Conservation (phyloP, 2,113 vertebrate genomes). For the Rhinichthys klamathensis region DNA sequence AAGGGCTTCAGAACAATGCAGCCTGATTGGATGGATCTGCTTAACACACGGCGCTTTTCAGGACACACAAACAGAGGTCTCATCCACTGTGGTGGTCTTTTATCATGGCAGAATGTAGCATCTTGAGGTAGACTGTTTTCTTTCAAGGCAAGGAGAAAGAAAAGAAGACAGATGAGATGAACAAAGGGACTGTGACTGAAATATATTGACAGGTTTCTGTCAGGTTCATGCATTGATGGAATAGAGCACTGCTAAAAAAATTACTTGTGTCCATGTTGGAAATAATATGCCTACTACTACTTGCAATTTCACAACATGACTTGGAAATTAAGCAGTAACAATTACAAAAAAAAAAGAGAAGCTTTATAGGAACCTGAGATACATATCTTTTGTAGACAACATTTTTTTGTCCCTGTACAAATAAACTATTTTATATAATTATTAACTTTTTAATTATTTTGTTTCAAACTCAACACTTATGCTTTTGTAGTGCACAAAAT, state of each 20-base stretch:
- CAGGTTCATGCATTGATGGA: background rate
- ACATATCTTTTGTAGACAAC: no score
- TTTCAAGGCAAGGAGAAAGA: slow-evolving; percentile 56
- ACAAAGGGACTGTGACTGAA: background rate
- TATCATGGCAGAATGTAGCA: slow-evolving; percentile 60
- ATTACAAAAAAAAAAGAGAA: no score
- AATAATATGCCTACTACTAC: no score
- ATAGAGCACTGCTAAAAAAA: background rate
- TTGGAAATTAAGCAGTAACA: no score
- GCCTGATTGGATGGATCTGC: slow-evolving; percentile 60
- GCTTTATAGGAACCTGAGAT: no score
- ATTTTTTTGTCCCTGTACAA: no score
- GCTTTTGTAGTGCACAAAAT: no score
- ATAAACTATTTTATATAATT: no score
- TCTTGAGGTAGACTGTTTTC: slow-evolving; percentile 62
- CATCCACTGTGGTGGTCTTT: slow-evolving; percentile 71
- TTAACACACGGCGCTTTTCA: slow-evolving; percentile 61
- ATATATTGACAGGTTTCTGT: background rate
- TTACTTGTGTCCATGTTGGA: background rate
- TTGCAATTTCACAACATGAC: no score
- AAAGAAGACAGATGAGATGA: slow-evolving; percentile 21
- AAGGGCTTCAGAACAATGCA: slow-evolving; percentile 64
- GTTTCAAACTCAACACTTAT: no score
- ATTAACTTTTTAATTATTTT: no score
- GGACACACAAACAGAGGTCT: slow-evolving; percentile 62